Evolutionary conservation across 2,888 invertebrate species (phyloP), one percentile per base, ranked within the genome.

Genomic region (Erpobdella octoculata): DNA sequence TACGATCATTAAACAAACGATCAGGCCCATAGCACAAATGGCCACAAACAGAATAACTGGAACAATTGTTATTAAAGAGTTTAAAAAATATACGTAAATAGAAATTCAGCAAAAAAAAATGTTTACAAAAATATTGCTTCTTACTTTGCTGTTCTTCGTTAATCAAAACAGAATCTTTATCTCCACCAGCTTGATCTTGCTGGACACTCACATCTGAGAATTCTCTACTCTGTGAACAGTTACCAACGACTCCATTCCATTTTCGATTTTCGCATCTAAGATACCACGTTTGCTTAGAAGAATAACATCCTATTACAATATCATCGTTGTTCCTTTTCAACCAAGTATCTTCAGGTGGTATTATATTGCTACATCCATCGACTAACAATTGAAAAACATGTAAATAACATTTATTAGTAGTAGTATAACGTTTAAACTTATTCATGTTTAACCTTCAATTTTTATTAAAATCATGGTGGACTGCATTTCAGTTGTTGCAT

Each of bases 191-290:
- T n/a, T n/a, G n/a, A n/a, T n/a, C n/a, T n/a, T n/a, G n/a, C n/a
- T n/a, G n/a, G n/a, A n/a, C n/a, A n/a, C n/a, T n/a, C n/a, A n/a
- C n/a, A n/a, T n/a, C n/a, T n/a, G n/a, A n/a, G n/a, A n/a, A n/a
- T n/a, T n/a, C n/a, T n/a, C n/a, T n/a, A n/a, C n/a, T n/a, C 0
- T 37, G 48, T 6, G 71, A 53, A 53, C 71, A 71, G 37, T 71
- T 71, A 48, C 71, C 71, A 58, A 71, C 28, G 6, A 66, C 67
- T 36, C 71, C 71, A n/a, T n/a, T 36, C 71, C 71, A 71, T 35
- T 53, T 25, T 53, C 58, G 21, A 35, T 21, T 35, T 35, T 46
- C 33, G 28, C 71, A 71, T 33, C 31, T n/a, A 15, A 71, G 67
- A 25, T 59, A 38, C 71, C 71, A 71, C 6, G 18, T 67, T 36